Evolutionary conservation across 2,113 vertebrate species (phyloP).

Genomic region (Butastur rufipennis): DNA sequence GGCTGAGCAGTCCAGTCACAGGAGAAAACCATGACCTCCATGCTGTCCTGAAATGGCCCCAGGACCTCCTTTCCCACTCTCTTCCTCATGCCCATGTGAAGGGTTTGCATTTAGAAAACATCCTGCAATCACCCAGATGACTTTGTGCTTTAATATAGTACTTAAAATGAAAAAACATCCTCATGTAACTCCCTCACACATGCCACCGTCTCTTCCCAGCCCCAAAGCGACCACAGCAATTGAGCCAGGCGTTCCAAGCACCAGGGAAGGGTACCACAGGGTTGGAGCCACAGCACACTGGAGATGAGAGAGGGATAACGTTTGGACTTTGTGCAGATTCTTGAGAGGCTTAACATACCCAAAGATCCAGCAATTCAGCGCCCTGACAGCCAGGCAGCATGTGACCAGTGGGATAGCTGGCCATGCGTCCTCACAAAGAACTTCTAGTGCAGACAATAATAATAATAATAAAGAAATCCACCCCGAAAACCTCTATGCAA

Average conservation of each 20-base stretch:
- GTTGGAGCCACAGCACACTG: not conserved
- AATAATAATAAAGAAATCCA: not conserved
- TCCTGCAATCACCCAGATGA: not conserved
- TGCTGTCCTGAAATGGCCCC: not conserved
- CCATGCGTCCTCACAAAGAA: not conserved
- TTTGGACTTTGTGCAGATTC: not conserved
- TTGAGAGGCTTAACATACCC: not conserved
- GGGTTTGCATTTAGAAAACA: not conserved
- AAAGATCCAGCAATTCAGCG: not conserved
- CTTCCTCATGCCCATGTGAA: not conserved
- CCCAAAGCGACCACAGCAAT: accelerated
- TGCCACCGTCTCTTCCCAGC: not conserved
- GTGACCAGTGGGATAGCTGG: accelerated
- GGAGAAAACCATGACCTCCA: not conserved
- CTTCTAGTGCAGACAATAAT: not conserved
- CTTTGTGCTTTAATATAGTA: not conserved
- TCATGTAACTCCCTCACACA: not conserved
- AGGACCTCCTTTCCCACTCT: not conserved
- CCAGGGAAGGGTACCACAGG: not conserved
- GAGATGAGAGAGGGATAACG: not conserved
- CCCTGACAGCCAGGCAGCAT: not conserved
- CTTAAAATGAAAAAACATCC: not conserved
- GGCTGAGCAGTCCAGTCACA: not conserved
- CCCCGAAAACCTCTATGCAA: not conserved
- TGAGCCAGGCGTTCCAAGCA: not conserved